A percentile compares a stretch with the other conserved stretches of the same genome.
These are phyloP conservation scores for Pteronura brasiliensis DNA, from an alignment of 2,113 vertebrate genomes.

Conservation along the genomic window DNA sequence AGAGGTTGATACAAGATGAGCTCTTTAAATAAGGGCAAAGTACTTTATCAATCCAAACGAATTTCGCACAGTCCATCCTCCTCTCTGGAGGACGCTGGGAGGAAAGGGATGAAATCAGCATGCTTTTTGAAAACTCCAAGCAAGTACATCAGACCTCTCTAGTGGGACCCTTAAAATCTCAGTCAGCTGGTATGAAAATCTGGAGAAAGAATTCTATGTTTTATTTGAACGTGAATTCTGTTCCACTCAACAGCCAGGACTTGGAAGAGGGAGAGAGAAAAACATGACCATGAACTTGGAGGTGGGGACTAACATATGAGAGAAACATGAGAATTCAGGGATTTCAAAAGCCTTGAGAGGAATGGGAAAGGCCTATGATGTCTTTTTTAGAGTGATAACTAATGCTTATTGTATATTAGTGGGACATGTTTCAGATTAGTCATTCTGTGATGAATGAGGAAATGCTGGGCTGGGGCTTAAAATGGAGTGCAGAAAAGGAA, in stretches of 20 bases:
- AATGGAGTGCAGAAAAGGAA: background rate
- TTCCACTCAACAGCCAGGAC: background rate
- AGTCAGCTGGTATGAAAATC: background rate
- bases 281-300: background rate
- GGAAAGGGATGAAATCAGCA: background rate
- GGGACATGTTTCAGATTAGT: background rate
- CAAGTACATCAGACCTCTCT: background rate
- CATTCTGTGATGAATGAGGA: background rate
- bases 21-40: background rate
- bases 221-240: constrained; percentile 43
- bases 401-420: background rate
- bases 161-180: background rate
- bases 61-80: background rate
- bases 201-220: background rate
- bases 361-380: background rate
- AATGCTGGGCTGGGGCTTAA: background rate
- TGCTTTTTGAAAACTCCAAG: background rate
- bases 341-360: background rate
- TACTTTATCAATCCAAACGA: background rate
- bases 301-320: background rate
- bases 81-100: background rate
- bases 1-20: background rate
- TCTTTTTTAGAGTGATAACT: background rate
- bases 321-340: background rate
- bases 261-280: background rate